Percentiles rank a stretch among this genome's conserved stretches.
Conservation (phyloP, 2,113 vertebrate genomes). For the Hypanus sabinus region DNA sequence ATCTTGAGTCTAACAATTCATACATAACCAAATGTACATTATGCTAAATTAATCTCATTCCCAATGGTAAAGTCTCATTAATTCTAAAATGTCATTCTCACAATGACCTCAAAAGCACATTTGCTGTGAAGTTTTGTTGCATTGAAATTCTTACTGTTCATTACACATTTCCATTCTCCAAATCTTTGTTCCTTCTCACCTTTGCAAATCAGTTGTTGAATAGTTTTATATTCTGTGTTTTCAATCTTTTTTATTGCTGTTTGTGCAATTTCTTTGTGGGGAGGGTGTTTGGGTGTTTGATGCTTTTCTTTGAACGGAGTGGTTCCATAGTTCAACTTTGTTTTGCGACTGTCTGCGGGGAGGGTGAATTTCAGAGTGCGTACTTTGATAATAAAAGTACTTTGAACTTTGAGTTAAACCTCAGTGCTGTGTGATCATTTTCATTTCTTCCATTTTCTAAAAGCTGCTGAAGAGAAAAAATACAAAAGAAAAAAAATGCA, state of each 20-base stretch:
- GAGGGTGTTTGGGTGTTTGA: no score
- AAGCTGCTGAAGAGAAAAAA: neutral
- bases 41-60: neutral
- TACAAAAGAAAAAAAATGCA: neutral
- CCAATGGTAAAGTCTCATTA: constrained; percentile 5
- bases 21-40: neutral
- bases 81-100: neutral
- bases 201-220: neutral
- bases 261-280: no score
- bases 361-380: no score
- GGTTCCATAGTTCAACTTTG: no score
- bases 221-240: no score
- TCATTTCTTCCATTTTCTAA: neutral
- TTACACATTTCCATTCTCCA: neutral
- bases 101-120: neutral
- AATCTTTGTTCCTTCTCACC: neutral
- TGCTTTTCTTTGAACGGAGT: no score
- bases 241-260: no score
- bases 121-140: neutral
- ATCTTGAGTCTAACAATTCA: neutral
- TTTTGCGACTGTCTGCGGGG: no score
- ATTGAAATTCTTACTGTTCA: neutral
- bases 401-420: no score
- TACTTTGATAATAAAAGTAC: no score
- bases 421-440: neutral